Evolutionary conservation across 2,888 invertebrate species (phyloP), one percentile per base, ranked within the genome.

Genomic region (Amitus sp.): DNA sequence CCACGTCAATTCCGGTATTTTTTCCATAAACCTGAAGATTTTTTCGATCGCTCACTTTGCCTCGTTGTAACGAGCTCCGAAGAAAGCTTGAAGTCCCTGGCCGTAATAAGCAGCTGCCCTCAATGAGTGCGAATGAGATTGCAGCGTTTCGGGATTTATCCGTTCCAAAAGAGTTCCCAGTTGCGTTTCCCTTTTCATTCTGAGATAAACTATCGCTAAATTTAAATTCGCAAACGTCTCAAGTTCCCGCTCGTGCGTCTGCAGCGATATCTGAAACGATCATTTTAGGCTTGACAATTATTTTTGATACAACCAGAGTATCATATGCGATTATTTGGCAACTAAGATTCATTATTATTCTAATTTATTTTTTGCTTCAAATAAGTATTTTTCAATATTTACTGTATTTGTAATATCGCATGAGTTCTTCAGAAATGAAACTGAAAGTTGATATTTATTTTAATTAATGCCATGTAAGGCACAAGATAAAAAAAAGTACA

Each of bases 41-140:
- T 45, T 19, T 47, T 20, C 12, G 28, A 37, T 23, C 27, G 67
- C 90, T 87, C 84, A 97, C 96, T 98, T 98, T 68, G 98, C 97
- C 83, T 99, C 98, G 77, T 96, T 95, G 80, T 96, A 97, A 79
- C 95, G 88, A 62, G 94, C 93, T 82, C 96, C 96, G 84, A 98
- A 97, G 85, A 98, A 98, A 1, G 96, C 95, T 82, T 98, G 97
- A 13, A 99, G 86, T 1, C 98, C 98, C 78, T 96, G 91, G 33
- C 99, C 97, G 82, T 97, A 98, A 84, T 95, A 96, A 1, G 95
- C 95, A 5, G 96, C 95, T n/a, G 98, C 98, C 78, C 94, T 89
- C 64, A 98, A 84, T 55, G 96, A 95, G 82, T 98, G 96, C 50
- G 96, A 96, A 83, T 93, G 92, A 20, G 94, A 89, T 6, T 94